These are phyloP conservation scores for Calonectris borealis DNA, from an alignment of 2,113 vertebrate species.

Conservation along the genomic window DNA sequence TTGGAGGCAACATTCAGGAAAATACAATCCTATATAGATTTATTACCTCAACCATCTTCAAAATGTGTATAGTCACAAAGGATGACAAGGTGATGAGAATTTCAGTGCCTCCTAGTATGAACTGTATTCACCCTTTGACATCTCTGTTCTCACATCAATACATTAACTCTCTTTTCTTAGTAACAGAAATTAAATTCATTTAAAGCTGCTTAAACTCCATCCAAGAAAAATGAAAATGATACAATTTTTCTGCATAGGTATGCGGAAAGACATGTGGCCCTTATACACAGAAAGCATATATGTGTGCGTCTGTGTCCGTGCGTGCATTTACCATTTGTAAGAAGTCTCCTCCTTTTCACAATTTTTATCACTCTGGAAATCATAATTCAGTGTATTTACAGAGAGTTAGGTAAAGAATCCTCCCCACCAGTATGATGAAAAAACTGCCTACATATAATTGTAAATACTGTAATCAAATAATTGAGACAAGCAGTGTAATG, in stretches of 20 bases:
- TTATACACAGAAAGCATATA: background rate
- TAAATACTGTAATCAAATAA: background rate
- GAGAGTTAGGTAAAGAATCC: background rate
- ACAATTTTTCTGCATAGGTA: background rate
- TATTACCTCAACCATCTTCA: background rate
- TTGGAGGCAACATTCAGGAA: background rate
- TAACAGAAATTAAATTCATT: background rate
- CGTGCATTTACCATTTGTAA: background rate
- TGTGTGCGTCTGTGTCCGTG: accelerated
- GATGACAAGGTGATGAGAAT: background rate
- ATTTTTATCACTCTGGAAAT: background rate
- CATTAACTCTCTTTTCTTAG: background rate
- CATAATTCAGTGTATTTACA: background rate
- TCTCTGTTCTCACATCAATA: background rate
- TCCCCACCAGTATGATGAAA: background rate
- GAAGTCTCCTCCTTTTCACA: background rate
- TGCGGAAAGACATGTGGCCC: accelerated
- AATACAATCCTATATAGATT: background rate
- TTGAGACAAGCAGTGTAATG: background rate
- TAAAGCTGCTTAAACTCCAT: background rate
- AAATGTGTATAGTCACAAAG: background rate
- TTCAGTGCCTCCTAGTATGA: background rate
- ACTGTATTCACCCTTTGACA: background rate
- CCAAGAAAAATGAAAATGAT: background rate
- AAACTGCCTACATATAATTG: background rate